Evolutionary conservation across 2,113 vertebrate species (phyloP), one percentile per base, ranked within the genome.

Genomic region (Sander lucioperca): DNA sequence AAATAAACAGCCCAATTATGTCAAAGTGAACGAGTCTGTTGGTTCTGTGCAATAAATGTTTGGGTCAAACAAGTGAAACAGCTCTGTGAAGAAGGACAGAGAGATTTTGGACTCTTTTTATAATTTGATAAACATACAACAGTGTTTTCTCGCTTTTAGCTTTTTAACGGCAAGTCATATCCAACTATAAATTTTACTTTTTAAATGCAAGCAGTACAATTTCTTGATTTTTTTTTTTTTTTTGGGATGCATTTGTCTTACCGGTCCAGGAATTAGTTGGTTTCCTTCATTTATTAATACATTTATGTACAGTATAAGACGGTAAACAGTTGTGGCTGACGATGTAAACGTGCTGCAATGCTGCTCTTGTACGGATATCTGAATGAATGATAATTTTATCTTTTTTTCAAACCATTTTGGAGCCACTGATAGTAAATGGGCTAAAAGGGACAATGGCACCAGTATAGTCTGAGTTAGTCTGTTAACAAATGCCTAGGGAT

Each of bases 1-100:
- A 91, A 88, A 87, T 83, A 92, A 93, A 91, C 82, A 88, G 48
- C 83, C 64, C 80, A 85, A 43, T 91, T 89, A 86, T 33, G 78
- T 74, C 27, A 21, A 30, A 79, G 83, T 78, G 19, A 86, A 80
- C 16, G 27, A 73, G 85, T 43, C 21, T 77, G 74, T 48, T 36
- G 62, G 64, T 65, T 76, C 50, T 0, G 23, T 54, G 4, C 21
- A 43, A 71, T 18, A 36, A 50, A 67, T 18, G 64, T 16, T 25
- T 54, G 16, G 83, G 85, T 80, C 69, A 23, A 50, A 77, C 36
- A 3, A 69, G 27, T 10, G 1, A 12, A 59, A 47, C 16, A 6
- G 58, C 7, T 1, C 11, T 0, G 0, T 33, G 12, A 66, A 21
- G 27, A 27, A 27, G 27, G 27, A 27, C 27, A 27, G 2, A 27